These are phyloP conservation scores for Drosophila truncata DNA, from an alignment of 1,140 invertebrate genomes.

Conservation along the genomic window DNA sequence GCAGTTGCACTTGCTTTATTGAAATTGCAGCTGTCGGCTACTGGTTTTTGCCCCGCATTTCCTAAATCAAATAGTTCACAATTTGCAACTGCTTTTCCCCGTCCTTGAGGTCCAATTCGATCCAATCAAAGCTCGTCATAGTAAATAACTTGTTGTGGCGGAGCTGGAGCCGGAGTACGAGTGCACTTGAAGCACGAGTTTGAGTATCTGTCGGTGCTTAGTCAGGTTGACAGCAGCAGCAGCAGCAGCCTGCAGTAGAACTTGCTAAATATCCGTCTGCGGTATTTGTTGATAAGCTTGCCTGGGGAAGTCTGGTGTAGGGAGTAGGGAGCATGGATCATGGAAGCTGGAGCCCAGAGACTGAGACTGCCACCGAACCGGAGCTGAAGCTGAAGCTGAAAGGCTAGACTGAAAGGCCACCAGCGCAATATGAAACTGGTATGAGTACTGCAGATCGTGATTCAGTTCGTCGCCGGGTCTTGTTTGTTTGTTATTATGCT, in stretches of 20 bases:
- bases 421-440: conserved; percentile 52
- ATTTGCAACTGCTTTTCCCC: conserved; percentile 67
- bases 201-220: conserved; percentile 46
- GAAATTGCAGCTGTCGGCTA: conserved; percentile 65
- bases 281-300: conserved; percentile 78
- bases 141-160: conserved; percentile 82
- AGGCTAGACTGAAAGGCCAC: conserved; percentile 32
- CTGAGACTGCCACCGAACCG: conserved; percentile 4
- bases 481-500: conserved; percentile 55
- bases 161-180: conserved; percentile 63
- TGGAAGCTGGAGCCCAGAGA: conserved; percentile 4
- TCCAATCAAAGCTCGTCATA: conserved; percentile 68
- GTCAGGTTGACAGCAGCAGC: conserved; percentile 61
- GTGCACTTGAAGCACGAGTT: conserved; percentile 16
- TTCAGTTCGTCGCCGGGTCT: conserved; percentile 41
- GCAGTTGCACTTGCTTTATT: conserved; percentile 48
- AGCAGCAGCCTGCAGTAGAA: conserved; percentile 14
- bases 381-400: conserved; percentile 14
- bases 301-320: conserved; percentile 13
- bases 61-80: conserved; percentile 78
- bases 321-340: conserved; percentile 5
- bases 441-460: conserved; percentile 28
- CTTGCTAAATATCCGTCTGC: conserved; percentile 74
- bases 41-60: conserved; percentile 59
- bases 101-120: conserved; percentile 68